Evolutionary conservation across 2,797 vertebrate species (phyloP).

Genomic region (Myotis vivesi): DNA sequence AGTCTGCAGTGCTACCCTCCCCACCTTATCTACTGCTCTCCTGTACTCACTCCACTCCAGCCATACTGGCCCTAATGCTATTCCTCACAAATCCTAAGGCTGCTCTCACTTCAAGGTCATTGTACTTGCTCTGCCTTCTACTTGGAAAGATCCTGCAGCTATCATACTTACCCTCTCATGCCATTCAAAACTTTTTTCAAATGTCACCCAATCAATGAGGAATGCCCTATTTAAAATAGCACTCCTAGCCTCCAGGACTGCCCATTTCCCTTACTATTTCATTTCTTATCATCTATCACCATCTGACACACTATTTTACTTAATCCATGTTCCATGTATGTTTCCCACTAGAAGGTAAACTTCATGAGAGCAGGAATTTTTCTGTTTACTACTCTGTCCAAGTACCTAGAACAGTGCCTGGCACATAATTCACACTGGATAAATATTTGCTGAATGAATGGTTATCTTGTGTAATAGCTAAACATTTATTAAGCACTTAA

Average conservation of each 20-base stretch:
- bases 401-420: not conserved
- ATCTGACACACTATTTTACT: not conserved
- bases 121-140: not conserved
- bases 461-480: not conserved
- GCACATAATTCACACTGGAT: not conserved
- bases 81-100: not conserved
- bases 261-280: not conserved
- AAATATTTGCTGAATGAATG: slow-evolving; percentile 16
- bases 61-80: not conserved
- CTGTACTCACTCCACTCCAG: not conserved
- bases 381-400: slow-evolving; percentile 8
- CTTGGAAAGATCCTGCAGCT: not conserved
- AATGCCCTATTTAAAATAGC: not conserved
- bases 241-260: not conserved
- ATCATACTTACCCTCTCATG: not conserved
- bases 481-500: slow-evolving; percentile 22
- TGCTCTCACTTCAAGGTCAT: not conserved
- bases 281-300: not conserved
- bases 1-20: not conserved
- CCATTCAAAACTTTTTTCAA: not conserved
- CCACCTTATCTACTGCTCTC: not conserved
- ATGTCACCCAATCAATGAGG: not conserved
- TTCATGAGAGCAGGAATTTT: slow-evolving; percentile 6
- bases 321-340: not conserved
- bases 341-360: not conserved